Percentiles rank a stretch among this genome's conserved stretches.
phyloP scores from a whole-genome alignment of 2,113 vertebrate genomes.

The Gopherus flavomarginatus region DNA sequence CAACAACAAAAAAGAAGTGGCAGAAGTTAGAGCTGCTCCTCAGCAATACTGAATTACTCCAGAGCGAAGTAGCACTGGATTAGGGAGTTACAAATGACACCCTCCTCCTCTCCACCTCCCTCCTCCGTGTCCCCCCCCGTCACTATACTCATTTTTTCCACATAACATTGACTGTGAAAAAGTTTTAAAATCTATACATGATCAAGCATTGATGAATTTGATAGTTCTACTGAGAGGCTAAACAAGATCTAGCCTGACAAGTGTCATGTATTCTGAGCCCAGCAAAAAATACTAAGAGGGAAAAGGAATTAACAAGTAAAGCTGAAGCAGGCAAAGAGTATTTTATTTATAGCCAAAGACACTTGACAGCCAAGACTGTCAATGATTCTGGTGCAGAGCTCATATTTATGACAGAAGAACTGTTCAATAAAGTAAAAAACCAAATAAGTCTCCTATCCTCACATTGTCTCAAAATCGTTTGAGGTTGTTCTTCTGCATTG shows the following conservation, averaged over 20 bases:
- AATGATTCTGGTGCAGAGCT: not conserved
- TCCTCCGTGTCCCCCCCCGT: too few species aligned
- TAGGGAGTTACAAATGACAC: not conserved
- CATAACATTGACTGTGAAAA: not conserved
- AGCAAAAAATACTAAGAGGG: not conserved
- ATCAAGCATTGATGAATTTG: not conserved
- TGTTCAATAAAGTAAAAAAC: slow-evolving; percentile 47
- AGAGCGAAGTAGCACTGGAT: not conserved
- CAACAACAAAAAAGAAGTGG: not conserved
- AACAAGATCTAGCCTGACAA: not conserved
- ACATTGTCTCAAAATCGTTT: slow-evolving; percentile 38
- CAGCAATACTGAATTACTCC: not conserved
- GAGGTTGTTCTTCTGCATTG: not conserved
- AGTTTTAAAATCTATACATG: not conserved
- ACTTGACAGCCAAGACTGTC: slow-evolving; percentile 5
- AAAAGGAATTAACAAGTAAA: not conserved
- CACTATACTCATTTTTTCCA: too few species aligned
- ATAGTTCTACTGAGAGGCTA: not conserved
- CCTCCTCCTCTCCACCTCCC: not conserved
- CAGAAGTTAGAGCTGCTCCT: not conserved
- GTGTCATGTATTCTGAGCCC: not conserved
- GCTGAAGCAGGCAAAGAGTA: not conserved
- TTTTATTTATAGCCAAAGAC: not conserved
- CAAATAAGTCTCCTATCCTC: slow-evolving; percentile 46
- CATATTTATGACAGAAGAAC: not conserved